These are phyloP conservation scores for Spheniscus mendiculus DNA, from an alignment of 2,113 vertebrate genomes.

Conservation along the genomic window DNA sequence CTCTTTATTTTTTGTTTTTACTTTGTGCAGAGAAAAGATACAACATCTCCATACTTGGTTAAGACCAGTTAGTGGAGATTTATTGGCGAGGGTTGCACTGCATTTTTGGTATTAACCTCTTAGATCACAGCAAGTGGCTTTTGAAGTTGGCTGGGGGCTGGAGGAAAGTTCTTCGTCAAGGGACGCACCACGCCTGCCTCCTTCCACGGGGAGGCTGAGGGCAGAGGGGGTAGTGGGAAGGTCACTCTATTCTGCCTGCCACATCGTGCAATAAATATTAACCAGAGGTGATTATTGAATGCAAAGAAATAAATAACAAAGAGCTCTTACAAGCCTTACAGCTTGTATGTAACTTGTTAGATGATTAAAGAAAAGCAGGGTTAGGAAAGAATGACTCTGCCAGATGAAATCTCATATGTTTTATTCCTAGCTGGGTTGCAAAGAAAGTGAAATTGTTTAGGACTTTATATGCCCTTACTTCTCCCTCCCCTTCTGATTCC, in stretches of 20 bases:
- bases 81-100: neutral
- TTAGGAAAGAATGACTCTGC: neutral
- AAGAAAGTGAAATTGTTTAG: neutral
- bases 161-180: neutral
- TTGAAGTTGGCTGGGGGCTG: slow-evolving; percentile 31
- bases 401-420: neutral
- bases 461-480: neutral
- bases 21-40: neutral
- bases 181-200: neutral
- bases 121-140: slow-evolving; percentile 50
- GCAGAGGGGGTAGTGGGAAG: neutral
- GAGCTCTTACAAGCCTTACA: neutral
- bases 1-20: neutral
- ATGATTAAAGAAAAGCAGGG: neutral
- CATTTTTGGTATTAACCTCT: slow-evolving; percentile 5
- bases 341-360: neutral
- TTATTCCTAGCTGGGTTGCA: neutral
- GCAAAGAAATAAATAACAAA: neutral
- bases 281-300: neutral
- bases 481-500: neutral
- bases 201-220: neutral
- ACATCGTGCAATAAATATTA: neutral
- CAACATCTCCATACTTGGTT: slow-evolving; percentile 12
- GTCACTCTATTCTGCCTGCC: neutral
- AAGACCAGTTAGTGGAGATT: slow-evolving; percentile 11